Conservation (phyloP, 2,113 vertebrate species). For the Scalopus aquaticus region DNA sequence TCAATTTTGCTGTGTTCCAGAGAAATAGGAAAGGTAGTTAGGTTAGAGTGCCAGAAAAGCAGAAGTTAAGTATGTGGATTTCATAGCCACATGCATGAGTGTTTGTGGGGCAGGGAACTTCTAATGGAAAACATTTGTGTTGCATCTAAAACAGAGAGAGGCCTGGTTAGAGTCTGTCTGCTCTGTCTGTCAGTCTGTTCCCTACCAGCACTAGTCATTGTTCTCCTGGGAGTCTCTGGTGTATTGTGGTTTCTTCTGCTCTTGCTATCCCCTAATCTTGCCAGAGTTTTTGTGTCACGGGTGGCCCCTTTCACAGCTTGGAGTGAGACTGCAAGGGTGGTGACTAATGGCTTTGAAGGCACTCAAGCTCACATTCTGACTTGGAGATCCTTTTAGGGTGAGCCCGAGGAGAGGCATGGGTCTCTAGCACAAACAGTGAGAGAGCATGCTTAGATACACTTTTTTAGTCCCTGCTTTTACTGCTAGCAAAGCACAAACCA, state of each 20-base stretch:
- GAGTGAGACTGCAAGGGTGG: constrained; percentile 60
- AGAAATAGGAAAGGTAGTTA: constrained; percentile 67
- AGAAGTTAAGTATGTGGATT: constrained; percentile 71
- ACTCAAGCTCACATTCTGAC: constrained; percentile 30
- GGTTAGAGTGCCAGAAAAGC: constrained; percentile 60
- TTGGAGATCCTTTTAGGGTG: constrained; percentile 11
- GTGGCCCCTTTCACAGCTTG: constrained; percentile 53
- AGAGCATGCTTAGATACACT: constrained; percentile 1
- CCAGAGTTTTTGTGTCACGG: constrained; percentile 75
- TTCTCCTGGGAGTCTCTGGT: constrained; percentile 71
- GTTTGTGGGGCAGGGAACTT: constrained; percentile 72
- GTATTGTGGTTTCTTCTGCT: constrained; percentile 74
- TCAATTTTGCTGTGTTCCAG: constrained; percentile 59
- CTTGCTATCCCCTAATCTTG: constrained; percentile 62
- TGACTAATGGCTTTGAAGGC: constrained; percentile 73
- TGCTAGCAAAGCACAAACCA: constrained; percentile 14
- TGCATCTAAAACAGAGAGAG: constrained; percentile 67
- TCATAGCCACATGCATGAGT: constrained; percentile 62
- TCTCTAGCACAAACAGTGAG: background rate
- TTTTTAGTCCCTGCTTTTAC: constrained; percentile 20
- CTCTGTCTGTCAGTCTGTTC: constrained; percentile 72
- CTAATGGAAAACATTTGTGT: constrained; percentile 76
- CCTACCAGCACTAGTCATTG: constrained; percentile 70
- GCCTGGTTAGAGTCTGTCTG: constrained; percentile 71
- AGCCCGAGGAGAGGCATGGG: constrained; percentile 23